Conservation (phyloP, 2,797 vertebrate species). For the Chelon labrosus region DNA sequence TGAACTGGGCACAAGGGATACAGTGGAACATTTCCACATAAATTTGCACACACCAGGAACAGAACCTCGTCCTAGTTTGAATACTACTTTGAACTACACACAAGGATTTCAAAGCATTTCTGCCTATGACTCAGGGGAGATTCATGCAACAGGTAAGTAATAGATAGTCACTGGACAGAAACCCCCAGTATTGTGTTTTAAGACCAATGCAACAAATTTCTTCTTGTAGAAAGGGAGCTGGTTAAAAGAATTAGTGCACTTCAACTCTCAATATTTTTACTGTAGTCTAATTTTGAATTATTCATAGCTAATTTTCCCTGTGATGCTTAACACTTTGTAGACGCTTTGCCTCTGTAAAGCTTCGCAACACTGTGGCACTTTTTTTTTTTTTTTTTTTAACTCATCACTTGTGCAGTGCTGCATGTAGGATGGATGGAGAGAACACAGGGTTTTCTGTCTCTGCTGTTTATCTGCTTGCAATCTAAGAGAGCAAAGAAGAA, state of each 20-base stretch:
- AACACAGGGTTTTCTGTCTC: not conserved
- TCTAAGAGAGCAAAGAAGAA: not conserved
- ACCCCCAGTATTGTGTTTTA: not conserved
- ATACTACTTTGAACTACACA: not conserved
- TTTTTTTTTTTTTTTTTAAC: not conserved
- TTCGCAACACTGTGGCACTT: not conserved
- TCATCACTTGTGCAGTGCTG: not conserved
- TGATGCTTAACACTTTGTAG: not conserved
- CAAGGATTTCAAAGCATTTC: too few species aligned
- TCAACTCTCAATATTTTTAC: slow-evolving; percentile 1
- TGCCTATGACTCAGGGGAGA: not conserved
- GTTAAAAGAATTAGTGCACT: not conserved
- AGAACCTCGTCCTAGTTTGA: not conserved
- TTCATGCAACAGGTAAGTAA: not conserved
- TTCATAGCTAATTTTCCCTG: not conserved
- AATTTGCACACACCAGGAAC: not conserved
- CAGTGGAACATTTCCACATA: not conserved
- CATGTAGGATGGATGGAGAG: not conserved
- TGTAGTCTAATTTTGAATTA: not conserved
- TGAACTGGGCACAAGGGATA: not conserved
- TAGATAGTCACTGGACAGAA: not conserved
- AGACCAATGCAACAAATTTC: not conserved
- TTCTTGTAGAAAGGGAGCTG: not conserved
- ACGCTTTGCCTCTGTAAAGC: not conserved
- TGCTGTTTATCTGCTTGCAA: slow-evolving; percentile 13